These are phyloP conservation scores for Heteractis magnifica DNA, from an alignment of 92 coral and sea anemone species.

Conservation along the genomic window DNA sequence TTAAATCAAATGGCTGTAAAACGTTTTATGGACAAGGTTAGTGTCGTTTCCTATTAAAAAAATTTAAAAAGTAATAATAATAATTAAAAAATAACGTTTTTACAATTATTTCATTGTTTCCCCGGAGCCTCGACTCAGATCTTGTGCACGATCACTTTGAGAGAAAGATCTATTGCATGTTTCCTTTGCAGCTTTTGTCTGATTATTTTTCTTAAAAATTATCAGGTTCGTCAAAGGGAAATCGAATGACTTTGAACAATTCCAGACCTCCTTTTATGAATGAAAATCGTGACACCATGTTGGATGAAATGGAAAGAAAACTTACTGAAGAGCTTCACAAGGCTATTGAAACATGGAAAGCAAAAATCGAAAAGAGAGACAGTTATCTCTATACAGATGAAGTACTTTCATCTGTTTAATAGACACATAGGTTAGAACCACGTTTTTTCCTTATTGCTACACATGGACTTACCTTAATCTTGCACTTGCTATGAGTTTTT, in stretches of 20 bases:
- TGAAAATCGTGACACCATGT: constrained; percentile 35
- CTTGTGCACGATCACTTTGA: not conserved
- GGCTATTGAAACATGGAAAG: constrained; percentile 30
- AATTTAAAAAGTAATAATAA: not conserved
- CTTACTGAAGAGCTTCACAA: constrained; percentile 40
- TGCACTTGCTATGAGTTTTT: no score
- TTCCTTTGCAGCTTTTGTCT: not conserved
- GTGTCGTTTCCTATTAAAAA: not conserved
- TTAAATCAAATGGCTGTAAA: not conserved
- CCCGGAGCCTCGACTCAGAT: no score
- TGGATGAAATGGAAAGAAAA: constrained; percentile 35
- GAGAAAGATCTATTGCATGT: not conserved
- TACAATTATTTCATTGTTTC: no score
- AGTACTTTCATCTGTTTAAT: constrained; percentile 41
- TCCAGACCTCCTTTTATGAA: constrained; percentile 29
- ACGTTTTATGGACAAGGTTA: constrained; percentile 7
- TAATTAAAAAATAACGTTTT: no score
- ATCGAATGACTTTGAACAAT: constrained; percentile 4
- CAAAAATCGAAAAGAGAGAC: constrained; percentile 27
- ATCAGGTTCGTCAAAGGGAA: not conserved
- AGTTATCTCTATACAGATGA: constrained; percentile 36
- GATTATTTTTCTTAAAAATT: not conserved
- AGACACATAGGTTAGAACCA: not conserved
- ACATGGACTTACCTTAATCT: not conserved
- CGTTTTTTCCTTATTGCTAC: not conserved